Evolutionary conservation across 2,113 vertebrate species (phyloP), one percentile per base, ranked within the genome.

Genomic region (Gyps fulvus): DNA sequence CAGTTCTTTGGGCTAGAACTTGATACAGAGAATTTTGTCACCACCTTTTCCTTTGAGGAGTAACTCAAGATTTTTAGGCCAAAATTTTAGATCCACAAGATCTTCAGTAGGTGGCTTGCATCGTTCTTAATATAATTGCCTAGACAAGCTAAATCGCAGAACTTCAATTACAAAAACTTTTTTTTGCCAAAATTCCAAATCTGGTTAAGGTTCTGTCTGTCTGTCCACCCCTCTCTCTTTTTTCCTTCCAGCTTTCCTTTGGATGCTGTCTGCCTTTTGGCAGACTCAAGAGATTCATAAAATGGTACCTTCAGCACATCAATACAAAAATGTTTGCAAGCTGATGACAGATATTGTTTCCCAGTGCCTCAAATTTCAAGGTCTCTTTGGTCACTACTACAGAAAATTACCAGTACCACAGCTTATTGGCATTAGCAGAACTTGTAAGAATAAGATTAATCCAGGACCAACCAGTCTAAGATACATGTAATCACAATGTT

Each of bases 51-150:
- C 90, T 84, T 59, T 61, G 50, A 76, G 43, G 69, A 83, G 63
- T 70, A 71, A n/a, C 69, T 87, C 26, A 86, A 49, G 9, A 7
- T 27, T 77, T 94, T 90, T 69, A 49, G 58, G 89, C 65, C 69
- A 54, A 54, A 54, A 54, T 29, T 54, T 54, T 54, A 54, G 83
- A 66, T 95, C 72, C 63, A 57, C 49, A 80, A 87, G 61, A 79
- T 89, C 54, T 96, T 95, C 66, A 80, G 87, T 95, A 96, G 74
- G 52, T 91, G 84, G 54, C 91, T 95, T 93, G 82, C 61, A 50
- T 95, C 97, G 97, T 95, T 93, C 87, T 82, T 97, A 91, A 83
- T 89, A 74, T 78, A 96, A 96, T 97, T 97, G 89, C 70, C 63
- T 84, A 87, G 83, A 49, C 43, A 95, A 94, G 67, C 57, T 92